Base-by-base conservation (phyloP, 2,797 vertebrate genomes). In the Toxotes lorentzi region DNA sequence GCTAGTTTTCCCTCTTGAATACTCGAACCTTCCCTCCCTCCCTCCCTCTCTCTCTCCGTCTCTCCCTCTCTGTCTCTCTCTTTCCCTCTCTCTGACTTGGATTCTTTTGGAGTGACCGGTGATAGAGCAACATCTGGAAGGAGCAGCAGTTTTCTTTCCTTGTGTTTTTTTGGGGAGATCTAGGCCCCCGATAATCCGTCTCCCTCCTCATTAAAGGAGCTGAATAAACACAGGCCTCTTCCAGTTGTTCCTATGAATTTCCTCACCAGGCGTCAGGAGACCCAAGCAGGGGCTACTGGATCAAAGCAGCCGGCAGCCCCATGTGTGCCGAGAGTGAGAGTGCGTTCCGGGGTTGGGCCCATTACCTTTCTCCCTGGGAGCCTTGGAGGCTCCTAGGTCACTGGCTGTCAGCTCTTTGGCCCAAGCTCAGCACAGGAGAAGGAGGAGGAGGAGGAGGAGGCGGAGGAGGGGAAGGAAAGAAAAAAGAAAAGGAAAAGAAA, bases 161-260 rank as follows among this genome's bases (percentile, higher is more conserved):
- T 58, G 80, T 93, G 90, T 90, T 92, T 93, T 94, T 93, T 92
- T 66, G 88, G 90, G 78, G 87, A 93, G 94, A 95, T 95, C 91
- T 80, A 88, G 91, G 89, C 91, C 90, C 87, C 91, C 78, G 95
- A 96, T 96, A 95, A 96, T 95, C 94, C 91, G 87, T 95, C 93
- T 95, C 93, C 92, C 90, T 95, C 90, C 93, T 96, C 95, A 95
- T 96, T 95, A 96, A 95, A 93, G 92, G 91, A 91, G 94, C 94
- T 96, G 94, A 95, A 95, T 96, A 96, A 96, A 96, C 95, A 96
- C 92, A 90, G 94, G 92, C 95, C 94, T 94, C 94, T 96, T 95
- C 94, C 94, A 95, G 95, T 95, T 95, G 94, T 96, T 96, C 94
- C 94, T 95, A 91, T 94, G 91, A 95, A 96, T 96, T 96, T 96